Evolutionary conservation across 2,797 vertebrate species (phyloP).

Genomic region (Rhodeus uyekii): DNA sequence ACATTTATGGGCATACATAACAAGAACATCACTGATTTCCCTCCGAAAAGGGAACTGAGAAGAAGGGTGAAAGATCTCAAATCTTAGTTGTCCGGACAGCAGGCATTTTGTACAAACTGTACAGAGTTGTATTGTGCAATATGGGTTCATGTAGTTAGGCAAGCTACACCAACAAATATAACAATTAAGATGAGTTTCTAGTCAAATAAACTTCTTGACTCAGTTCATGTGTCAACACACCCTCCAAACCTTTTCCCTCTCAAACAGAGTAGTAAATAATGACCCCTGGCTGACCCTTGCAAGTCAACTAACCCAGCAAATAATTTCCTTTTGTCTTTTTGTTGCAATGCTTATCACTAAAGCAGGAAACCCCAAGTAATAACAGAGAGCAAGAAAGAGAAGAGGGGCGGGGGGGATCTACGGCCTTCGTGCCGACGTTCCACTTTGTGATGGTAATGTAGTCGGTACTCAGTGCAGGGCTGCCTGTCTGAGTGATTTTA

Average conservation of each 20-base stretch:
- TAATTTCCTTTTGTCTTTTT: conserved; percentile 18
- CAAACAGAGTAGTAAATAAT: conserved; percentile 2
- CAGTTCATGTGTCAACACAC: not conserved
- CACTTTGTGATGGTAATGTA: conserved; percentile 54
- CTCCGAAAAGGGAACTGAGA: no score
- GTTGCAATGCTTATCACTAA: not conserved
- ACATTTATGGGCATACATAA: no score
- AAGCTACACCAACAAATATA: no score
- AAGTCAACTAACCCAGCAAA: conserved; percentile 24
- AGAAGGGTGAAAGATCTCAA: no score
- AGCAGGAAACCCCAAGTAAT: conserved; percentile 22
- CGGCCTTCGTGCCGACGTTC: not conserved
- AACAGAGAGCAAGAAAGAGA: not conserved
- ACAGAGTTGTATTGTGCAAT: no score
- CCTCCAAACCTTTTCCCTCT: not conserved
- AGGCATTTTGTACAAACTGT: no score
- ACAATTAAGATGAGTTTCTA: not conserved
- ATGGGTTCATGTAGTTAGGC: no score
- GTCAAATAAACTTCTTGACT: not conserved
- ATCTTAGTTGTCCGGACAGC: no score
- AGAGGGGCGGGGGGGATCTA: not conserved
- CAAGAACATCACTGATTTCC: no score
- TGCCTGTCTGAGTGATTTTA: conserved; percentile 50
- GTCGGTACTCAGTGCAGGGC: conserved; percentile 33
- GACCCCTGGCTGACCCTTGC: conserved; percentile 8